Percentiles rank a stretch among this genome's conserved stretches.
These are phyloP conservation scores for Trissolcus japonicus DNA, from an alignment of 2,888 invertebrate species.

Conservation along the genomic window DNA sequence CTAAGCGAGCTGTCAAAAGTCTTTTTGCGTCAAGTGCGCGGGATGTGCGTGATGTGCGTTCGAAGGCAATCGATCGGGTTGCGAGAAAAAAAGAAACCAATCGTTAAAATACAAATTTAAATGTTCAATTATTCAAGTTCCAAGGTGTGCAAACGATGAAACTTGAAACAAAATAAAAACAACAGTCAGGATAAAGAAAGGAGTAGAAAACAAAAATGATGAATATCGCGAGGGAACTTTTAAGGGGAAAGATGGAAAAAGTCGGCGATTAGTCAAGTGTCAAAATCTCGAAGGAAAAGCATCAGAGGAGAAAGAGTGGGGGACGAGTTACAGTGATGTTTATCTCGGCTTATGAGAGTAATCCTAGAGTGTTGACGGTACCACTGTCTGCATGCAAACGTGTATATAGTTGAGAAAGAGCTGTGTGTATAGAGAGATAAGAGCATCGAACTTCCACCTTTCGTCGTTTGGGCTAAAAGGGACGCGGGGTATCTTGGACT, in stretches of 20 bases:
- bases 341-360: constrained; percentile 14
- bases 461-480: constrained; percentile 5
- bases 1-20: constrained; percentile 32
- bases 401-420: constrained; percentile 6
- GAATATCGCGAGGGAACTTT: background rate
- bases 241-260: background rate
- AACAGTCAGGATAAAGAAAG: background rate
- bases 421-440: background rate
- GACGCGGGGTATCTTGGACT: constrained; percentile 1
- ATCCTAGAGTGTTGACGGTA: constrained; percentile 25
- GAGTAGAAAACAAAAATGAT: constrained; percentile 1
- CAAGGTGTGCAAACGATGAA: constrained; percentile 5
- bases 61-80: constrained; percentile 24
- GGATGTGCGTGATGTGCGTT: constrained; percentile 1
- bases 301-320: constrained; percentile 7
- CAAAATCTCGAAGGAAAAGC: constrained; percentile 47
- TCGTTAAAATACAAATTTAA: constrained; percentile 14
- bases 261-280: constrained; percentile 29
- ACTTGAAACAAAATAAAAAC: background rate
- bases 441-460: constrained; percentile 31
- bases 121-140: constrained; percentile 23
- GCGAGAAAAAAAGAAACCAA: too few species aligned
- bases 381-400: constrained; percentile 36
- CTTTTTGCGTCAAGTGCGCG: constrained; percentile 41
- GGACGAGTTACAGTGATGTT: constrained; percentile 35